Percentiles rank a stretch among this genome's conserved stretches.
Conservation (phyloP, 2,113 vertebrate genomes). For the Gobius niger region DNA sequence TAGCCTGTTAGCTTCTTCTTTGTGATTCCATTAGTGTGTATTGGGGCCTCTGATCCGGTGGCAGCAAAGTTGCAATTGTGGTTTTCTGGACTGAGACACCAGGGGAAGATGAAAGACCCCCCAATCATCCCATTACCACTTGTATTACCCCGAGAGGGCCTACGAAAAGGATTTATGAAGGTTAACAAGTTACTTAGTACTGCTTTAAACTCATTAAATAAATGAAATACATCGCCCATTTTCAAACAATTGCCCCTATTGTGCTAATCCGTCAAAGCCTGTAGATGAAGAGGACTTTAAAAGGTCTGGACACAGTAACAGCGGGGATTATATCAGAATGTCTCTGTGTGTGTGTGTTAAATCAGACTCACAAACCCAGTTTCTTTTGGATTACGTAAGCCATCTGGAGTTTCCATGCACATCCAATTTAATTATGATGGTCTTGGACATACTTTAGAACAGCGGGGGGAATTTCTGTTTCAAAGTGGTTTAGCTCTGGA, state of each 20-base stretch:
- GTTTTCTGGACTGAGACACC: no score
- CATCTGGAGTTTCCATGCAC: slow-evolving; percentile 68
- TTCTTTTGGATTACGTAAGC: slow-evolving; percentile 55
- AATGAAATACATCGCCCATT: slow-evolving; percentile 18
- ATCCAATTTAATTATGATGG: slow-evolving; percentile 50
- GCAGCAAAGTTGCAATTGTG: no score
- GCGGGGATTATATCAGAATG: slow-evolving; percentile 25
- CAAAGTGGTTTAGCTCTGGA: slow-evolving; percentile 29
- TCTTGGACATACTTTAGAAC: slow-evolving; percentile 42
- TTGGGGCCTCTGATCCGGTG: no score
- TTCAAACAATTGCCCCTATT: slow-evolving; percentile 38
- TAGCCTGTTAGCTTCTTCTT: no score
- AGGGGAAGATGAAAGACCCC: no score
- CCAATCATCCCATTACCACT: no score
- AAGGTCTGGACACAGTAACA: slow-evolving; percentile 29
- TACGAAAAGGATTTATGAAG: no score
- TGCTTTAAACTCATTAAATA: slow-evolving; percentile 13
- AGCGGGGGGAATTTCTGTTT: slow-evolving; percentile 39
- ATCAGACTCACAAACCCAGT: slow-evolving; percentile 45
- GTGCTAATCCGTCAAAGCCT: slow-evolving; percentile 55
- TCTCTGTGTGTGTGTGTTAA: slow-evolving; percentile 18
- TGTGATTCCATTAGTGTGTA: no score
- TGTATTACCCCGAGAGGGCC: no score
- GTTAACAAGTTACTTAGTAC: no score
- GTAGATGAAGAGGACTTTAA: slow-evolving; percentile 44